These are phyloP conservation scores for Centroberyx gerrardi DNA, from an alignment of 2,797 vertebrate species.

Conservation along the genomic window DNA sequence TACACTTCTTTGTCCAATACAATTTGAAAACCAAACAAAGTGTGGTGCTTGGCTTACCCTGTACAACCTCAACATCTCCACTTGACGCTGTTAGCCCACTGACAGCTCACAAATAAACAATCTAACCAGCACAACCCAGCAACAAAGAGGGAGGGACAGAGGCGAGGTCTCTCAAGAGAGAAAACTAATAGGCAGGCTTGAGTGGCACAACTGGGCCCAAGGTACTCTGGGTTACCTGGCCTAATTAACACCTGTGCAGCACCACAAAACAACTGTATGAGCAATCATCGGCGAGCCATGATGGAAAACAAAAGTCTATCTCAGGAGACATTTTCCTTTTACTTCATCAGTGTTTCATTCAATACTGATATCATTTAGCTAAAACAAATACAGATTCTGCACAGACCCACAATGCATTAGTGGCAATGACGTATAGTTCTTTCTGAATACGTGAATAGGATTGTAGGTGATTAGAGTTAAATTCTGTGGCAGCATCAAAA, in stretches of 20 bases:
- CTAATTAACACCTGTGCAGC: slow-evolving; percentile 75
- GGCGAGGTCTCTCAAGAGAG: slow-evolving; percentile 35
- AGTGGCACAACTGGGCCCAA: not conserved
- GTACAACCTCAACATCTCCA: slow-evolving; percentile 46
- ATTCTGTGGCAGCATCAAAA: no score
- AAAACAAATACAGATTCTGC: no score
- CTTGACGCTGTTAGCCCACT: not conserved
- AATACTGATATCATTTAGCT: not conserved
- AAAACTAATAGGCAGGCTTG: slow-evolving; percentile 22
- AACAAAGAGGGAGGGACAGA: slow-evolving; percentile 33
- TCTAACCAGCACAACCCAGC: slow-evolving; percentile 9
- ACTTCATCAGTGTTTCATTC: not conserved
- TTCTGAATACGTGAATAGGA: no score
- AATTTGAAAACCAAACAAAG: not conserved
- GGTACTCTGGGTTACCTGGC: slow-evolving; percentile 24
- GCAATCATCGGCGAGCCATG: slow-evolving; percentile 41
- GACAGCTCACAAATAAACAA: slow-evolving; percentile 36
- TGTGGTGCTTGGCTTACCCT: slow-evolving; percentile 28
- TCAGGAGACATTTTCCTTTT: slow-evolving; percentile 26
- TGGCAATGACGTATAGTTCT: no score
- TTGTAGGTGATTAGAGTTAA: no score
- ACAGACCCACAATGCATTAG: no score
- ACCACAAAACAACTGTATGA: slow-evolving; percentile 58
- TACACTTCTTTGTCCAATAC: not conserved
- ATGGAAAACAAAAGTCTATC: slow-evolving; percentile 19